Conservation (phyloP, 2,797 vertebrate genomes). For the Trachurus trachurus region DNA sequence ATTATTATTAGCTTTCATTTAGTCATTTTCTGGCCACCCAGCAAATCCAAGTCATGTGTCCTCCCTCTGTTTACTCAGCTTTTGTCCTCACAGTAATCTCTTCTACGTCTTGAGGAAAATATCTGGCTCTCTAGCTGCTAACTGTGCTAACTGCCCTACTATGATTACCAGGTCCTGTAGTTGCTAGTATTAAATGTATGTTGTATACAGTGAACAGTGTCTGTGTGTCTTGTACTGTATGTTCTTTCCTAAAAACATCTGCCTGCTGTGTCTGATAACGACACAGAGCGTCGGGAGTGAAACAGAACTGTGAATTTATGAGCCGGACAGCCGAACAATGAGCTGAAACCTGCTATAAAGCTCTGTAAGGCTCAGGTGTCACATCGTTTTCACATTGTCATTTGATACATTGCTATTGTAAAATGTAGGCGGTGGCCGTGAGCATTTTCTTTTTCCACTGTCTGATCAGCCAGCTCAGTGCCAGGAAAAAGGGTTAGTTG, state of each 20-base stretch:
- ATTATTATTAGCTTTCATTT: background rate
- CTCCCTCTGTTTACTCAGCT: background rate
- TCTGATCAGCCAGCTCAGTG: conserved; percentile 16
- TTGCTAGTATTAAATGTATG: background rate
- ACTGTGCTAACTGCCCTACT: background rate
- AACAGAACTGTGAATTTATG: background rate
- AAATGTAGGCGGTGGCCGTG: background rate
- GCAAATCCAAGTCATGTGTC: background rate
- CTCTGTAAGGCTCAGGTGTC: background rate
- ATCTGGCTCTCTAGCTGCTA: background rate
- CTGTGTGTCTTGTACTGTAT: no score
- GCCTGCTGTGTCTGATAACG: background rate
- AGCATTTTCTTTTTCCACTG: background rate
- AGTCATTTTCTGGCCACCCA: background rate
- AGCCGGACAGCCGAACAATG: background rate
- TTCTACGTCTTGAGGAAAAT: background rate
- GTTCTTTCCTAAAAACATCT: background rate
- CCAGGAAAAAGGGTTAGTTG: conserved; percentile 8
- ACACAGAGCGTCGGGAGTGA: background rate
- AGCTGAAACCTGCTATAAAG: background rate
- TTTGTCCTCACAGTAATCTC: background rate
- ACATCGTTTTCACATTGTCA: background rate
- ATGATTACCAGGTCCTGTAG: background rate
- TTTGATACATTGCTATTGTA: background rate
- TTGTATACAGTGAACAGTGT: no score